These are phyloP conservation scores for Amitus sp. DNA, from an alignment of 2,888 invertebrate genomes.

Conservation along the genomic window DNA sequence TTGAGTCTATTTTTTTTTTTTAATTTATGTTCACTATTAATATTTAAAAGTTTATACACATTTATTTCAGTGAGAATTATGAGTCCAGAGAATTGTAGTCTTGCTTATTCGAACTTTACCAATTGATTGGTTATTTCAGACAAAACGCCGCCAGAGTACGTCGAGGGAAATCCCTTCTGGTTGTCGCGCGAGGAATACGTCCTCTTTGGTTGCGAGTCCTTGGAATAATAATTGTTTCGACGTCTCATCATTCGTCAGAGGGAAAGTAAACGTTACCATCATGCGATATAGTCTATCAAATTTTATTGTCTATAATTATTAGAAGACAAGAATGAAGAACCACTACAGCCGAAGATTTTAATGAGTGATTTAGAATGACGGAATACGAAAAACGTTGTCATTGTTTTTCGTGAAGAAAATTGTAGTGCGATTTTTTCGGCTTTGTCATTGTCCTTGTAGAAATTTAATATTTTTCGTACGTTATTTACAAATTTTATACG, in stretches of 20 bases:
- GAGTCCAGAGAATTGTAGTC: neutral
- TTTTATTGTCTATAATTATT: constrained; percentile 52
- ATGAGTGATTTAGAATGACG: no score
- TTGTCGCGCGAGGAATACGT: constrained; percentile 65
- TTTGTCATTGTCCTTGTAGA: neutral
- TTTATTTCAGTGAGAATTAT: no score
- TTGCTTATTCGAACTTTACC: no score
- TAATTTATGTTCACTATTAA: no score
- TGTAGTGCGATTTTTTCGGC: no score
- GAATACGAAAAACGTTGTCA: no score
- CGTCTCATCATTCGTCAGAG: constrained; percentile 27
- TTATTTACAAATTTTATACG: constrained; percentile 1
- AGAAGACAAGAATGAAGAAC: neutral
- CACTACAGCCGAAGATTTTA: neutral
- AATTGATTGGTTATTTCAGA: constrained; percentile 43
- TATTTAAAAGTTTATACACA: no score
- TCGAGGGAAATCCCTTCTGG: constrained; percentile 64
- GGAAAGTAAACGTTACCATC: constrained; percentile 54
- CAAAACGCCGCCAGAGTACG: constrained; percentile 61
- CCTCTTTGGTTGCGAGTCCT: constrained; percentile 63
- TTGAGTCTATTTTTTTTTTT: no score
- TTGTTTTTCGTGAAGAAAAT: no score
- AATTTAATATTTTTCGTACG: neutral
- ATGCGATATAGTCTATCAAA: constrained; percentile 54
- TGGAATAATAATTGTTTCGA: constrained; percentile 46